These are phyloP conservation scores for Aphis craccivora DNA, from an alignment of 1,140 invertebrate species.

Conservation along the genomic window DNA sequence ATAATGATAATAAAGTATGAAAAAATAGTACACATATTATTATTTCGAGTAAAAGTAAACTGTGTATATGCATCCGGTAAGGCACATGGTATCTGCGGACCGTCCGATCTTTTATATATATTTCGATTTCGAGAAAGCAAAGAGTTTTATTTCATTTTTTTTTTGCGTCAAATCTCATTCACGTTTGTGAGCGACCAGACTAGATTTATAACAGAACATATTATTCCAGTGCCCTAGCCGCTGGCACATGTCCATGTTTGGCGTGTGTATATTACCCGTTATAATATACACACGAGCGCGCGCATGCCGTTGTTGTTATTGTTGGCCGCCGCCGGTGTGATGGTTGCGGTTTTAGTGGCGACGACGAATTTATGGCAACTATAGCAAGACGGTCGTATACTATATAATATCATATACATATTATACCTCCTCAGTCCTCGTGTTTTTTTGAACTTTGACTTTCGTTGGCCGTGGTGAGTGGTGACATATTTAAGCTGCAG, in stretches of 20 bases:
- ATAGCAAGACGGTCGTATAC: background rate
- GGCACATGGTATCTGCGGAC: background rate
- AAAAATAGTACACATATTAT: background rate
- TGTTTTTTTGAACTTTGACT: background rate
- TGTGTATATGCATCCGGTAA: background rate
- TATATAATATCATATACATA: background rate
- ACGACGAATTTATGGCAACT: background rate
- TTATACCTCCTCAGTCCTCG: background rate
- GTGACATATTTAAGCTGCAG: background rate
- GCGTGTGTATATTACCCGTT: background rate
- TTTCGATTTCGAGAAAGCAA: constrained; percentile 34
- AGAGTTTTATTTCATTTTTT: background rate
- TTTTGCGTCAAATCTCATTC: constrained; percentile 15
- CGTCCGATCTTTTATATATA: background rate
- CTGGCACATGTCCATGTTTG: constrained; percentile 44
- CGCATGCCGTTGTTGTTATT: background rate
- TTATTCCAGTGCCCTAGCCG: background rate
- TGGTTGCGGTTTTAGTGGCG: constrained; percentile 29
- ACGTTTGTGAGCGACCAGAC: background rate
- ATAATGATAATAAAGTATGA: background rate
- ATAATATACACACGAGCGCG: constrained; percentile 12
- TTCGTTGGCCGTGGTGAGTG: background rate
- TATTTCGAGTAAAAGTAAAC: constrained; percentile 32
- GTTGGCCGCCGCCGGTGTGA: constrained; percentile 14
- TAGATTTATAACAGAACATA: constrained; percentile 42